Percentiles rank a stretch among this genome's conserved stretches.
These are phyloP conservation scores for Hymenopus coronatus DNA, from an alignment of 2,888 invertebrate genomes.

Conservation along the genomic window DNA sequence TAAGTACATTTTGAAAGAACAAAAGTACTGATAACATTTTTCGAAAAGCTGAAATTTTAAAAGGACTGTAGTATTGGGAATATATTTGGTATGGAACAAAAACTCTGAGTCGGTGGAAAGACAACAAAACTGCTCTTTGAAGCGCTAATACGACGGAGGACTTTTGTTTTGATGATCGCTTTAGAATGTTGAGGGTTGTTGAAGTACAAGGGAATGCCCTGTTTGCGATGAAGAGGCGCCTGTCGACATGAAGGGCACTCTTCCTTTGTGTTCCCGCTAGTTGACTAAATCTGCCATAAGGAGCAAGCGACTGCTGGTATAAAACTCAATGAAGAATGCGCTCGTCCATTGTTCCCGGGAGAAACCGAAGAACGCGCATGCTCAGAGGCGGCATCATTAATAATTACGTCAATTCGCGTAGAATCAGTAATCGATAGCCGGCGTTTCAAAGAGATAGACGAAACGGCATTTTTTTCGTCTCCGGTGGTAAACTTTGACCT, in stretches of 20 bases:
- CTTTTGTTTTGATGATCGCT: not conserved
- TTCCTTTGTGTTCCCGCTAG: not conserved
- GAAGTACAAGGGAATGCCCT: not conserved
- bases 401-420: not conserved
- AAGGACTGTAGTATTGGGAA: no score
- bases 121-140: no score
- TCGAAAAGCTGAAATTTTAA: no score
- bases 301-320: not conserved
- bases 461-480: not conserved
- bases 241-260: not conserved
- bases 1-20: no score
- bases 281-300: not conserved
- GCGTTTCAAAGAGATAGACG: not conserved
- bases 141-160: no score
- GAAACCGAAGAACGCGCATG: not conserved
- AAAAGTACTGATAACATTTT: no score
- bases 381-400: not conserved
- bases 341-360: not conserved
- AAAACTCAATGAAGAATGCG: not conserved
- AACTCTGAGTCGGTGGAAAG: no score
- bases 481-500: not conserved
- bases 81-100: no score
- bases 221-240: not conserved
- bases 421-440: not conserved
- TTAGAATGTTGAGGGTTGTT: not conserved